Evolutionary conservation across 2,797 vertebrate species (phyloP), one percentile per base, ranked within the genome.

Genomic region (Tachyglossus aculeatus): DNA sequence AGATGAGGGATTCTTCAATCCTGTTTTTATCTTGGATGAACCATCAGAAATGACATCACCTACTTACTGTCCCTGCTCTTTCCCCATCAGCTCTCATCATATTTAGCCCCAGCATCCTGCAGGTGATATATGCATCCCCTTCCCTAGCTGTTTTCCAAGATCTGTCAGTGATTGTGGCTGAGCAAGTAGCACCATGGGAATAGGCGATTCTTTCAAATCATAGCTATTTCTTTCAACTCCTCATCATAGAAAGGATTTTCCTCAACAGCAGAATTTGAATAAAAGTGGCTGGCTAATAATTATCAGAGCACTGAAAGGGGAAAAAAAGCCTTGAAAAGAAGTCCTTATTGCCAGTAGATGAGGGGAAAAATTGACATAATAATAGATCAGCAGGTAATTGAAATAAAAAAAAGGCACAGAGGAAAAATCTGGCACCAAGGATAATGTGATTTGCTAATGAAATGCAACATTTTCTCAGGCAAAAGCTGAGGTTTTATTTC

Each of bases 251-350:
- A 33, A n/a, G 57, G 70, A 81, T 70, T 27, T 39, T 67, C 77
- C 56, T 77, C 79, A 29, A 55, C 41, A 61, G 37, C 40, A 73
- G 41, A 70, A 77, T 75, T 66, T 68, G 9, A 60, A 40, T 73
- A 59, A 81, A 79, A 81, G 38, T 62, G 77, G 18, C 73, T 71
- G 52, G 22, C 67, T 83, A 36, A 71, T 80, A 83, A 79, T 81
- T 81, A 81, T 50, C 27, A 62, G 54, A 77, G 52, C 33, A 66
- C 75, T 77, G 68, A 44, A 39, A 38, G 15, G 2, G 38, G 69
- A 77, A 56, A 54, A 53, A 70, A 54, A 50, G n/a, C 9, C 27
- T 5, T n/a, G 14, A 53, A 45, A 65, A 71, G 22, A 31, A 67
- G 76, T 44, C 41, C 18, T 52, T 62, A 59, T 44, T 52, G 32